phyloP scores from a whole-genome alignment of 2,797 vertebrate genomes.

The Myoxocephalus aenaeus region DNA sequence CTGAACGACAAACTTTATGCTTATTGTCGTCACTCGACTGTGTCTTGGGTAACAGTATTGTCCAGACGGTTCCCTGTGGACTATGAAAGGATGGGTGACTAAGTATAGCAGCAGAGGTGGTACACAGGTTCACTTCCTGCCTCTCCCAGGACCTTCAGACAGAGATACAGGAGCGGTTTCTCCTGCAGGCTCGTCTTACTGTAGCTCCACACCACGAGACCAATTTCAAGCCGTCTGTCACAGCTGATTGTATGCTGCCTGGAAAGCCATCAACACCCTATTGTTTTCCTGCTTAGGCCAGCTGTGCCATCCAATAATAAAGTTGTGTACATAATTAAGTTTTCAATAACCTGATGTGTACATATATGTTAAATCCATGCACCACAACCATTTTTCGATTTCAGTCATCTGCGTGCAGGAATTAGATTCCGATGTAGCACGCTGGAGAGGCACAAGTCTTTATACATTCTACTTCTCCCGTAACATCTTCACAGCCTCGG shows the following conservation, averaged over 20 bases:
- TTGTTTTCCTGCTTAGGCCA: constrained; percentile 44
- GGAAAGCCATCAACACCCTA: constrained; percentile 46
- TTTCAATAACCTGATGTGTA: constrained; percentile 17
- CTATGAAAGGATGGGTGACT: constrained; percentile 29
- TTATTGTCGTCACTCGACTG: constrained; percentile 20
- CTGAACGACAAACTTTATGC: neutral
- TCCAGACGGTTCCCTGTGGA: constrained; percentile 30
- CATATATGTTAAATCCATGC: constrained; percentile 2
- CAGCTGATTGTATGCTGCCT: constrained; percentile 40
- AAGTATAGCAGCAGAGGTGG: constrained; percentile 49
- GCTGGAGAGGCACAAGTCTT: constrained; percentile 38
- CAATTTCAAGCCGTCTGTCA: constrained; percentile 58
- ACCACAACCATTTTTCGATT: neutral
- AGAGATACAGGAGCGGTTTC: constrained; percentile 50
- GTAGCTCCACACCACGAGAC: constrained; percentile 36
- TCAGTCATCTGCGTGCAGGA: constrained; percentile 34
- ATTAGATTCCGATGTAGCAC: constrained; percentile 41
- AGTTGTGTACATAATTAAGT: constrained; percentile 16
- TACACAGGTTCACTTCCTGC: constrained; percentile 45
- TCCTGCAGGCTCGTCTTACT: constrained; percentile 26
- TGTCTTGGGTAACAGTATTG: constrained; percentile 28
- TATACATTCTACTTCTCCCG: constrained; percentile 43
- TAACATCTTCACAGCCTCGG: constrained; percentile 74
- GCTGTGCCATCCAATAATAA: constrained; percentile 10
- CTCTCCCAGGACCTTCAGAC: constrained; percentile 45